Conservation (phyloP, 2,888 invertebrate species). For the Xylota sylvarum region DNA sequence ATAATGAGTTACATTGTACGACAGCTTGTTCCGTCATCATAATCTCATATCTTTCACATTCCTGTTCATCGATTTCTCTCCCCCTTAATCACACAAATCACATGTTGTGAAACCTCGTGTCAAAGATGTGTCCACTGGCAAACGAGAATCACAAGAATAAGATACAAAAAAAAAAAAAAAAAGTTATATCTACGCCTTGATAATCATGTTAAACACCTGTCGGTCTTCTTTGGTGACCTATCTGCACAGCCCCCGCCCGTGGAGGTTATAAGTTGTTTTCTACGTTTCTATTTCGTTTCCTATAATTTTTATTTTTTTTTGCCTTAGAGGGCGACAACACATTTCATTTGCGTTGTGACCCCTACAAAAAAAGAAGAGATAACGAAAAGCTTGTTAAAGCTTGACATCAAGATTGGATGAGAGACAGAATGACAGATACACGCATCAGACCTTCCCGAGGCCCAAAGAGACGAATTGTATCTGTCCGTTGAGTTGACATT, state of each 20-base stretch:
- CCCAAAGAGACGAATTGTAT: constrained; percentile 51
- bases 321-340: constrained; percentile 50
- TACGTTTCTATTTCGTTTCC: constrained; percentile 3
- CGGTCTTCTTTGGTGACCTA: constrained; percentile 68
- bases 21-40: constrained; percentile 70
- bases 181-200: constrained; percentile 36
- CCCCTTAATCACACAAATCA: constrained; percentile 26
- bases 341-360: constrained; percentile 58
- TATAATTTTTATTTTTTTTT: neutral
- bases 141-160: constrained; percentile 28
- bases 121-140: constrained; percentile 41
- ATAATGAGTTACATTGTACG: constrained; percentile 69
- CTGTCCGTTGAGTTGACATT: constrained; percentile 61
- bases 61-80: constrained; percentile 61
- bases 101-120: constrained; percentile 35
- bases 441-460: constrained; percentile 45
- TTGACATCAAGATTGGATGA: constrained; percentile 60
- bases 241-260: constrained; percentile 40
- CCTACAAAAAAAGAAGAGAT: constrained; percentile 34
- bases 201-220: constrained; percentile 74
- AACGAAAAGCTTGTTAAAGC: constrained; percentile 63
- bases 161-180: constrained; percentile 13
- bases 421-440: constrained; percentile 67
- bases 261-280: constrained; percentile 32
- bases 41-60: constrained; percentile 67